Base-by-base conservation (phyloP, 2,113 vertebrate species). In the Cochlearius cochlearius region DNA sequence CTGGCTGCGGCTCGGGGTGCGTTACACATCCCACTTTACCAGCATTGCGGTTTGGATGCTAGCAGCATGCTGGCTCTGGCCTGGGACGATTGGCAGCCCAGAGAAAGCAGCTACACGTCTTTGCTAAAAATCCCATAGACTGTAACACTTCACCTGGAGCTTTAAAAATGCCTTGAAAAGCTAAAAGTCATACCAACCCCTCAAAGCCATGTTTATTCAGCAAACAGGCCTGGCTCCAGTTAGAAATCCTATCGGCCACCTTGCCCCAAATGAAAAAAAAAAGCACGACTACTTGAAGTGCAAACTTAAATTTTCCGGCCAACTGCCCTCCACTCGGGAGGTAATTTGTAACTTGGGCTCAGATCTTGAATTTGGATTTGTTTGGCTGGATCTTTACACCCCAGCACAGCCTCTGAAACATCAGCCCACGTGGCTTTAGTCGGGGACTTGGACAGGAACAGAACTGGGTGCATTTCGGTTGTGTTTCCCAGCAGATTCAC, bases 41-140 rank as follows among this genome's bases (percentile, higher is more conserved):
- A 27, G 59, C n/a, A 4, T 1, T 4, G 26, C 1, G 0, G 13
- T 27, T 3, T 5, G 47, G 66, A n/a, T 4, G 23, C 45, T 5
- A 8, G 16, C 47, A 32, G 47, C 26, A 32, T 2, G 0, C 34
- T 53, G 20, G 20, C 49, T 50, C 67, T n/a, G 49, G 29, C 38
- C 84, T 20, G 30, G 36, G 29, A 7, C 18, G 29, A 52, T 0
- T 4, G 12, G 34, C 50, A 76, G 64, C 27, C 32, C 47, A 10
- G 45, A 23, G 18, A 29, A 29, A 14, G 60, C 2, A 63, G 49
- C 34, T 15, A 39, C 50, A 41, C 1, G 5, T 15, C 34, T 58
- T 29, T 38, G 52, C 56, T 55, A n/a, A 86, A 78, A 78, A 77
- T 38, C 55, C 23, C 29, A 47, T 1, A 9, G 55, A 38, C 32